Conservation (phyloP, 30 jellyfish, hydroid and myxozoan genomes). For the Aurelia aurita region DNA sequence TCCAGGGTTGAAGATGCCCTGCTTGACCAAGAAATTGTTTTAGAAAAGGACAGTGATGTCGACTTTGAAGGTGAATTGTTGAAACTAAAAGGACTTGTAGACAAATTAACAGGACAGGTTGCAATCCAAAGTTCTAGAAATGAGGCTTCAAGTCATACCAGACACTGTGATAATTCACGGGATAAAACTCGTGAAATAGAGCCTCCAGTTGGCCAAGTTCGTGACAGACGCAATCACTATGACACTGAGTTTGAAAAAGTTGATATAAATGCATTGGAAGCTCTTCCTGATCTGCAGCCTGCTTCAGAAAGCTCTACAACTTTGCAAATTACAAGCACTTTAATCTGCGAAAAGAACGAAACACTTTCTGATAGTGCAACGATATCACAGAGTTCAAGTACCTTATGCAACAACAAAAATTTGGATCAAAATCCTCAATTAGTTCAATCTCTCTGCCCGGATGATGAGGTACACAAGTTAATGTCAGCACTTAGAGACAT, state of each 20-base stretch:
- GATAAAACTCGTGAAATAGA: background rate
- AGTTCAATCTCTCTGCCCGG: background rate
- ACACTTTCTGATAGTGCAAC: too few species aligned
- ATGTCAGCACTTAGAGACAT: background rate
- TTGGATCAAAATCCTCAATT: background rate
- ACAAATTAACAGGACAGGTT: background rate
- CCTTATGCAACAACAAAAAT: background rate
- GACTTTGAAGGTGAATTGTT: background rate
- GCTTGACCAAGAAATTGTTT: slow-evolving; percentile 1
- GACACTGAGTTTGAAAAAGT: background rate
- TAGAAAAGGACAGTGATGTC: background rate
- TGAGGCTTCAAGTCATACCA: background rate
- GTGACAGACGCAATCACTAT: background rate
- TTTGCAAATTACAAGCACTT: background rate
- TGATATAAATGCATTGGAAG: background rate
- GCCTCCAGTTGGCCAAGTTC: too few species aligned
- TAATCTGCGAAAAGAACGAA: background rate
- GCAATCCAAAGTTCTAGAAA: background rate
- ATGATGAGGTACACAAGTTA: background rate
- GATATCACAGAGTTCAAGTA: background rate
- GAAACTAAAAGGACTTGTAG: background rate
- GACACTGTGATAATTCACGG: background rate
- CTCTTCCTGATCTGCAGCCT: background rate
- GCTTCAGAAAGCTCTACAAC: background rate
- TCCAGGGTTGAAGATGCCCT: slow-evolving; percentile 13